A percentile compares a stretch with the other conserved stretches of the same genome.
Conservation (phyloP, 2,888 invertebrate genomes). For the Nemurella pictetii region DNA sequence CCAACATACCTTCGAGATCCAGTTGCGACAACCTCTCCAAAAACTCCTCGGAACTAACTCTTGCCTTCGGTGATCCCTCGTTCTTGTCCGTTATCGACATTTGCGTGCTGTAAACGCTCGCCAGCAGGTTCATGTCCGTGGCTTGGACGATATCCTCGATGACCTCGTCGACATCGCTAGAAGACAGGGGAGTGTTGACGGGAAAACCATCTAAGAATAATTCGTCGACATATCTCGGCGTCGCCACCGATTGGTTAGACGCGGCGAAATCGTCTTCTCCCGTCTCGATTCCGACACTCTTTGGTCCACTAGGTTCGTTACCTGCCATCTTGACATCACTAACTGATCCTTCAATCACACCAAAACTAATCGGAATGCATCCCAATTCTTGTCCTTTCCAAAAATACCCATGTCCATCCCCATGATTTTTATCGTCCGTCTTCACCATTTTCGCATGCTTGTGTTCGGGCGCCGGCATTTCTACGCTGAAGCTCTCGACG, state of each 20-base stretch:
- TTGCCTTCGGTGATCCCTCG: background rate
- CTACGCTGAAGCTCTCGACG: background rate
- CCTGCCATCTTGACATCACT: background rate
- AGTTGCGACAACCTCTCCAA: constrained; percentile 59
- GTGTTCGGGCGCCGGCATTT: background rate
- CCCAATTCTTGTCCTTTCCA: constrained; percentile 9
- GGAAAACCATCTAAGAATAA: background rate
- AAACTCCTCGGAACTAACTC: constrained; percentile 53
- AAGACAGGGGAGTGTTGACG: background rate
- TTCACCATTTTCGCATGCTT: constrained; percentile 16
- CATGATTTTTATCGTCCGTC: background rate
- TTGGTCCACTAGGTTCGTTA: background rate
- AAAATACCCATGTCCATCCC: background rate
- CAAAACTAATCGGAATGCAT: background rate
- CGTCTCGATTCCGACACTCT: background rate
- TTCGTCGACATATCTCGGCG: background rate
- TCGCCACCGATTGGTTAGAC: background rate
- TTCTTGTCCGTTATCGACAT: constrained; percentile 48
- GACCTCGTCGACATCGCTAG: constrained; percentile 49
- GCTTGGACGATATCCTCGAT: constrained; percentile 68
- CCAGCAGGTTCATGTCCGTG: constrained; percentile 64
- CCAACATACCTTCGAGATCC: constrained; percentile 63
- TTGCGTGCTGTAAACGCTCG: constrained; percentile 63
- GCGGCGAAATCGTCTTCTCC: background rate
- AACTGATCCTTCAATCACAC: background rate